Conservation (phyloP, 2,888 invertebrate genomes). For the Synergus itoensis region DNA sequence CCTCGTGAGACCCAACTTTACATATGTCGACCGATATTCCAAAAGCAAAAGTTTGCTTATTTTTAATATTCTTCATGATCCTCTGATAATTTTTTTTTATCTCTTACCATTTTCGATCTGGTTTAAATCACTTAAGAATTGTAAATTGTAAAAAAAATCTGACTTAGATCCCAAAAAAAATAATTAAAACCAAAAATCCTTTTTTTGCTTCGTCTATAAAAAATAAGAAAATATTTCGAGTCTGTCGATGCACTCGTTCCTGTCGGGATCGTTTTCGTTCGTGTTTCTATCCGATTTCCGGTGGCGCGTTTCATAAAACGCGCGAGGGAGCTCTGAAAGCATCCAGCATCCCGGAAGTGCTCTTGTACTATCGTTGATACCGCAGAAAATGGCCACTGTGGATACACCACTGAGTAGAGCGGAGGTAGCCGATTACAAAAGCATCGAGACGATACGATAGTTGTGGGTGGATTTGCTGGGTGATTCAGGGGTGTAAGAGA, state of each 20-base stretch:
- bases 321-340: slow-evolving; percentile 39
- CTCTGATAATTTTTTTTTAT: too few relatives aligned
- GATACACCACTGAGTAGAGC: slow-evolving; percentile 36
- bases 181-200: too few relatives aligned
- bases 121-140: too few relatives aligned
- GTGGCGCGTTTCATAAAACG: slow-evolving; percentile 41
- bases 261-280: slow-evolving; percentile 30
- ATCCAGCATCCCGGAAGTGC: slow-evolving; percentile 49
- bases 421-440: slow-evolving; percentile 61
- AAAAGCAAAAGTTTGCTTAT: not conserved
- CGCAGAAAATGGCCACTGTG: slow-evolving; percentile 33
- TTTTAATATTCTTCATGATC: too few relatives aligned
- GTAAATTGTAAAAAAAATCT: too few relatives aligned
- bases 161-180: too few relatives aligned
- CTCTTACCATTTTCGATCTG: too few relatives aligned
- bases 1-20: not conserved
- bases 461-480: slow-evolving; percentile 50
- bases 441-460: slow-evolving; percentile 58
- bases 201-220: too few relatives aligned
- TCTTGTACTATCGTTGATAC: slow-evolving; percentile 46
- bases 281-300: slow-evolving; percentile 40
- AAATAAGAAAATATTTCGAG: not conserved
- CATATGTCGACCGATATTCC: not conserved
- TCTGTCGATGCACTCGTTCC: not conserved
- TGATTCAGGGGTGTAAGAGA: slow-evolving; percentile 56